Base-by-base conservation (phyloP, 1,140 invertebrate species). In the Eurosta solidaginis region DNA sequence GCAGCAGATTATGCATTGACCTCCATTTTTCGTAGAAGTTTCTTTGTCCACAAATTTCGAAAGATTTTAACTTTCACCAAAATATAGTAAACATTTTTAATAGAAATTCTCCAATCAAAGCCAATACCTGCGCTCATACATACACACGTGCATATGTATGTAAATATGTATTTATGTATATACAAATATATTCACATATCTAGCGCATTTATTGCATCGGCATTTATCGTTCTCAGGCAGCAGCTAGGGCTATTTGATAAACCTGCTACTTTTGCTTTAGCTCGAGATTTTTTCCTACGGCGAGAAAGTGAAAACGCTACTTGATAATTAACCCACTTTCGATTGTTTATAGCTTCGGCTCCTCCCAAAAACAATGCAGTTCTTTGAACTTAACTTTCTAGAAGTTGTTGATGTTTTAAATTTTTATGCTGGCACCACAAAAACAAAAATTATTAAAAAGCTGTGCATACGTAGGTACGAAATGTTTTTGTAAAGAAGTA, bases 341-440 rank as follows among this genome's bases (percentile, higher is more conserved):
- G 59, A 22, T 68, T 68, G 59, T 68, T 68, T 68, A 68, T 27
- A 20, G 36, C 29, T 59, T n/a, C 14, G 9, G 59, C 36, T 27
- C 17, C 29, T 9, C 36, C 4, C 2, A 27, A 40, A 68, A 20
- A 40, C 59, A 68, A 68, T 68, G 59, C 59, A 68, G 59, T 68
- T 68, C 59, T 68, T 68, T 68, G 59, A 68, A 68, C 59, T 68
- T 68, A 29, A n/a, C 59, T 68, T 68, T 63, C 59, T 40, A 68
- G 59, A 68, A 68, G 59, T 40, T 36, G 59, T 68, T 36, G 59
- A 22, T 36, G 17, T 5, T 10, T 68, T 40, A 40, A 22, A 20
- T 68, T 68, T 68, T 40, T 14, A 40, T 40, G 1, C 9, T 22
- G n/a, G 22, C 45, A 22, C 7, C 49, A 27, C 7, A 52, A 7